A percentile compares a stretch with the other conserved stretches of the same genome.
Conservation (phyloP, 1,140 invertebrate genomes). For the Liolophura sinensis region DNA sequence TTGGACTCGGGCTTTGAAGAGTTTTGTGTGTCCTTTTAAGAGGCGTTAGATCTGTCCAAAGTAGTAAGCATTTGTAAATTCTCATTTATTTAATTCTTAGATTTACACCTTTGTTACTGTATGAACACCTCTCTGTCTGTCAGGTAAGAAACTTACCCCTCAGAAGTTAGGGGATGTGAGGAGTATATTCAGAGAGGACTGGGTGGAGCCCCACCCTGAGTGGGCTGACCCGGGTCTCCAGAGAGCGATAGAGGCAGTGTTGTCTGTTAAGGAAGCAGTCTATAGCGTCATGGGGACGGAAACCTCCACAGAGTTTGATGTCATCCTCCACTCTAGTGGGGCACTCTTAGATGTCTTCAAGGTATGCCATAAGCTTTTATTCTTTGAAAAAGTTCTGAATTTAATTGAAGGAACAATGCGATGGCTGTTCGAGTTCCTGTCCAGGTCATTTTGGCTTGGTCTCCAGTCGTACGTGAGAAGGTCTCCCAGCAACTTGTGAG, state of each 20-base stretch:
- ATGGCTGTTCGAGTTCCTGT: no score
- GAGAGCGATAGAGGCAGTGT: constrained; percentile 23
- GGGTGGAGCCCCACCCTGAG: constrained; percentile 19
- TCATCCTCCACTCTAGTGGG: constrained; percentile 32
- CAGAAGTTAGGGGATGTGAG: constrained; percentile 1
- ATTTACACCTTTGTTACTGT: background rate
- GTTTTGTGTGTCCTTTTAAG: background rate
- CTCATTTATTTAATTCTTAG: background rate
- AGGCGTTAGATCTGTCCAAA: background rate
- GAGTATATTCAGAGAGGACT: constrained; percentile 35
- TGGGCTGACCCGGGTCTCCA: constrained; percentile 30
- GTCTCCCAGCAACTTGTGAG: no score
- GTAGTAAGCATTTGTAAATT: background rate
- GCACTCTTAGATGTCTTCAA: constrained; percentile 21
- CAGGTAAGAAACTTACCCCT: background rate
- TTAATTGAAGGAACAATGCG: no score
- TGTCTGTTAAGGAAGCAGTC: constrained; percentile 31
- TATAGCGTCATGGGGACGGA: constrained; percentile 28
- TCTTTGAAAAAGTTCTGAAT: background rate
- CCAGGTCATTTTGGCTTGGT: no score
- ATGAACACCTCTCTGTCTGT: background rate
- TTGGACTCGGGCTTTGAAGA: no score
- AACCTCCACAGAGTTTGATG: constrained; percentile 34
- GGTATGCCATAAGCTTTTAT: constrained; percentile 13
- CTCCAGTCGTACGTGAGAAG: no score